phyloP scores from a whole-genome alignment of 2,797 vertebrate species.

The Peromyscus aztecus region DNA sequence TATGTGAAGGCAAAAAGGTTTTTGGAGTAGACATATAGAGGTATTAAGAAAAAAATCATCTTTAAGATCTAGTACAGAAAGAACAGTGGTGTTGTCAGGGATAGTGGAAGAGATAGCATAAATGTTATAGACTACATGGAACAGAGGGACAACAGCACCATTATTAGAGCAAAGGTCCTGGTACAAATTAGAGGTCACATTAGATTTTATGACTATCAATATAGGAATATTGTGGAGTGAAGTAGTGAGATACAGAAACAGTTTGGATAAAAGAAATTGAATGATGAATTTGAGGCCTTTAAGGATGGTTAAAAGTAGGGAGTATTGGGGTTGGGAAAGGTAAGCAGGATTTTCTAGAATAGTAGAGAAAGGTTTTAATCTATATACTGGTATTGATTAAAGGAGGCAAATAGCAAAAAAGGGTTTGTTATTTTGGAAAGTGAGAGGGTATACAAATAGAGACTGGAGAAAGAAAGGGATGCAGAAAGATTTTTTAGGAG shows the following conservation, averaged over 20 bases:
- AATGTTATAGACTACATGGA: not conserved
- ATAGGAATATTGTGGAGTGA: not conserved
- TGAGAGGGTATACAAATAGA: not conserved
- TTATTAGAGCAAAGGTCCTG: not conserved
- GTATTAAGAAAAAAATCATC: not conserved
- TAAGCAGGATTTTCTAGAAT: not conserved
- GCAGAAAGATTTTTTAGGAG: too few relatives aligned
- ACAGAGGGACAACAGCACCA: not conserved
- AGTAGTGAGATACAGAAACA: not conserved
- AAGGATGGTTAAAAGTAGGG: not conserved
- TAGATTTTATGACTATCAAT: not conserved
- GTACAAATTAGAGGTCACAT: not conserved
- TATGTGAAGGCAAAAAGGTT: not conserved
- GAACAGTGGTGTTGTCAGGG: not conserved
- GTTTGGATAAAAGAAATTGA: not conserved
- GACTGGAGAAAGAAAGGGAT: not conserved
- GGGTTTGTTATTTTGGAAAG: not conserved
- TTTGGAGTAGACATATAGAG: not conserved
- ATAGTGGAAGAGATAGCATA: not conserved
- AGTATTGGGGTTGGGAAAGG: not conserved
- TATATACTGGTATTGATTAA: not conserved
- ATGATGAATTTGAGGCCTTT: not conserved
- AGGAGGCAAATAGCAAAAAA: too few relatives aligned
- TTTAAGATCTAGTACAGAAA: not conserved
- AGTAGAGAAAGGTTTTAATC: not conserved